Conservation (phyloP, 2,113 vertebrate species). For the Onychostruthus taczanowskii region DNA sequence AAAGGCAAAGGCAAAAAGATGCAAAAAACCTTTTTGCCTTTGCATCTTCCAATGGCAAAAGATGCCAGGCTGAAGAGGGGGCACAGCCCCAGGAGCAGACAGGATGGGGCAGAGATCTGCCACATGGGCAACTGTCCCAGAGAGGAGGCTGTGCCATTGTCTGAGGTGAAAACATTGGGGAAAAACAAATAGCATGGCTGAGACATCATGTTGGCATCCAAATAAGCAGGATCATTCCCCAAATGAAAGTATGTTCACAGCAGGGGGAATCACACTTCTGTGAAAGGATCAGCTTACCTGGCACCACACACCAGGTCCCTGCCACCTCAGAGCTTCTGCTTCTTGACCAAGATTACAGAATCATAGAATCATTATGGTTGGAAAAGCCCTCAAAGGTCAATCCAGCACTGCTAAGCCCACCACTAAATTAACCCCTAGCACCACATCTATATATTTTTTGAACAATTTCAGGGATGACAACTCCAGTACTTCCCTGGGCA, state of each 20-base stretch:
- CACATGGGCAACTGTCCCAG: neutral
- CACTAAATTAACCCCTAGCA: neutral
- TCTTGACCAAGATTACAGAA: neutral
- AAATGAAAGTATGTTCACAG: neutral
- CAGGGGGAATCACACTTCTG: neutral
- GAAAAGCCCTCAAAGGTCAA: neutral
- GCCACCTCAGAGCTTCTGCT: neutral
- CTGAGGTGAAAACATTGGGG: accelerated
- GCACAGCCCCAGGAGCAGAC: neutral
- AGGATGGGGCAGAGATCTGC: neutral
- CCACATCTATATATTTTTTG: neutral
- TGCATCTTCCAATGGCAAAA: neutral
- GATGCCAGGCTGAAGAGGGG: neutral
- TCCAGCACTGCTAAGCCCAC: neutral
- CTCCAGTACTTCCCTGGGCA: neutral
- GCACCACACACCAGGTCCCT: neutral
- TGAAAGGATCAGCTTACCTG: neutral
- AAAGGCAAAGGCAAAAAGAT: too few species aligned
- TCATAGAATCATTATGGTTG: neutral
- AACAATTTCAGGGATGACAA: neutral
- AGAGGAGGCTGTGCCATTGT: neutral
- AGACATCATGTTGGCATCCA: neutral
- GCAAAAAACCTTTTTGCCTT: too few species aligned
- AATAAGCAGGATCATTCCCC: neutral
- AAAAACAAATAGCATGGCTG: neutral